These are phyloP conservation scores for Tetrax tetrax DNA, from an alignment of 2,113 vertebrate genomes.

Conservation along the genomic window DNA sequence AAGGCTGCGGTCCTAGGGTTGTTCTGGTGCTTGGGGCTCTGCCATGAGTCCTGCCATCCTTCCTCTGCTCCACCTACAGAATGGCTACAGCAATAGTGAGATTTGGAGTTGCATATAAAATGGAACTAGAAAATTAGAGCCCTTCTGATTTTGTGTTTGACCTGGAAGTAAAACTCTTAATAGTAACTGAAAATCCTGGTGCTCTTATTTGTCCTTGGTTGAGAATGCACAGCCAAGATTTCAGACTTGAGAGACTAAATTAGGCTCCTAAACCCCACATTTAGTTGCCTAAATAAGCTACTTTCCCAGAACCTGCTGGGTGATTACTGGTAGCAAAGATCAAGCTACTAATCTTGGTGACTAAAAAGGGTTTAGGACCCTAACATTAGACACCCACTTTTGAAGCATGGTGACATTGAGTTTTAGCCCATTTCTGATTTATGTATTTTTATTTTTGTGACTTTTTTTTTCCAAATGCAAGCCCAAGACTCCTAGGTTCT, in stretches of 20 bases:
- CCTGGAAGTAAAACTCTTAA: neutral
- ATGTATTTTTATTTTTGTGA: neutral
- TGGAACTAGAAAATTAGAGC: neutral
- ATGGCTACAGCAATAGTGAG: neutral
- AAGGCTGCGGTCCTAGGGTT: fast-evolving
- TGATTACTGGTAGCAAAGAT: constrained; percentile 24
- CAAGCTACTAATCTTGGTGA: constrained; percentile 26
- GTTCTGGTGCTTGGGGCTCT: neutral
- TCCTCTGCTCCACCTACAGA: neutral
- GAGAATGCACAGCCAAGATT: neutral
- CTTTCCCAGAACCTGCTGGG: neutral
- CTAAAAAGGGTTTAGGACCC: constrained; percentile 25
- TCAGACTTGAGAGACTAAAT: neutral
- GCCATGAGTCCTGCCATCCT: neutral
- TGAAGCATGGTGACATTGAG: neutral
- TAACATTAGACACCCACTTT: neutral
- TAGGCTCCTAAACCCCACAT: neutral
- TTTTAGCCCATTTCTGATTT: neutral
- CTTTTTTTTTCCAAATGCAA: neutral
- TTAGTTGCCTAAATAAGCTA: constrained; percentile 3
- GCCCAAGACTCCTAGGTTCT: neutral
- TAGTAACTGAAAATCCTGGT: neutral
- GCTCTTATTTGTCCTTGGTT: neutral
- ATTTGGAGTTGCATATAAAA: neutral
- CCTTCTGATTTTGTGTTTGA: neutral